Evolutionary conservation across 2,797 vertebrate species (phyloP).

Genomic region (Parauchenoglanis ngamensis): DNA sequence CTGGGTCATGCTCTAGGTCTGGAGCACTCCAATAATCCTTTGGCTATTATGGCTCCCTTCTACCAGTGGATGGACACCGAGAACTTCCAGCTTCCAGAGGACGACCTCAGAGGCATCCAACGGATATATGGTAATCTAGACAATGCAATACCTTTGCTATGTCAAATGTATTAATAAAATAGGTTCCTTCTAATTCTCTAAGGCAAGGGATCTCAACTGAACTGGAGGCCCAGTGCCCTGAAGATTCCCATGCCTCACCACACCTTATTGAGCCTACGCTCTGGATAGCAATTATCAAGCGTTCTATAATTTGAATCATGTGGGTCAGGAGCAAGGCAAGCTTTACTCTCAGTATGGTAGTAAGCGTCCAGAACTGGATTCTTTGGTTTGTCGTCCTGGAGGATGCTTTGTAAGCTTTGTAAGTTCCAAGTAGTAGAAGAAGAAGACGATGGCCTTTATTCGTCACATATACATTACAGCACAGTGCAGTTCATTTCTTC

Average conservation of each 20-base stretch:
- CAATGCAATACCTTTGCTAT: background rate
- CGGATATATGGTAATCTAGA: conserved; percentile 87
- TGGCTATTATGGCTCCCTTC: conserved; percentile 97
- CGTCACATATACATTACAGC: too few species aligned
- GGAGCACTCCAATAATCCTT: conserved; percentile 94
- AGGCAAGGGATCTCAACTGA: background rate
- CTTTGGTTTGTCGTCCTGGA: background rate
- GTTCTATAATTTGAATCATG: background rate
- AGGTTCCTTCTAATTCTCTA: background rate
- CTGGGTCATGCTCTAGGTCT: conserved; percentile 92
- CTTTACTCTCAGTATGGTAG: background rate
- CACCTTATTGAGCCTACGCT: background rate
- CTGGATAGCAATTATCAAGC: background rate
- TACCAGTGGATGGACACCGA: conserved; percentile 99
- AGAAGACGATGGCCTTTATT: too few species aligned
- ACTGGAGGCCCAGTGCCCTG: background rate
- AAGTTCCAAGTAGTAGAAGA: background rate
- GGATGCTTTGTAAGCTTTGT: too few species aligned
- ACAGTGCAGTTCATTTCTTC: too few species aligned
- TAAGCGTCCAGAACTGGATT: background rate
- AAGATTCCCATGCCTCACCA: background rate
- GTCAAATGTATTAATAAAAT: background rate
- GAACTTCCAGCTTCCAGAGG: conserved; percentile 90
- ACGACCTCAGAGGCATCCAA: conserved; percentile 90
- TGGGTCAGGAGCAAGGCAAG: background rate